phyloP scores from a whole-genome alignment of 1,140 invertebrate genomes.

The Drosophila busckii region DNA sequence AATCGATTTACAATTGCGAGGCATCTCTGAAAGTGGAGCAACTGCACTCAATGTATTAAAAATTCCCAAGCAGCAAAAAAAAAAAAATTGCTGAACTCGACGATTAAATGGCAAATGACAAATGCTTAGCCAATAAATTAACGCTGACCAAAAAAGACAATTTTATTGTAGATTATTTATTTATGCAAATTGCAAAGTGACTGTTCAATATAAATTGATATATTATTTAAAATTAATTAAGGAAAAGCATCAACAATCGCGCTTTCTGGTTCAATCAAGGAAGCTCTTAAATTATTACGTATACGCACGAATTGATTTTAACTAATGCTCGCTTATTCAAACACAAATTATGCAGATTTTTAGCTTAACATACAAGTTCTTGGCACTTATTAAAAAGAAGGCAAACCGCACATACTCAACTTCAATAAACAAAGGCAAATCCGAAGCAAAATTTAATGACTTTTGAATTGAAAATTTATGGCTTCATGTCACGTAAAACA shows the following conservation, averaged over 20 bases:
- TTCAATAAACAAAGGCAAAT: conserved; percentile 12
- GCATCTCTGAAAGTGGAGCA: conserved; percentile 63
- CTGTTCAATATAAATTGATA: too few relatives aligned
- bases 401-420: too few relatives aligned
- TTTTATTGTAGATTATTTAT: conserved; percentile 16
- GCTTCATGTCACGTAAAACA: conserved; percentile 11
- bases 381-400: too few relatives aligned
- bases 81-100: conserved; percentile 16
- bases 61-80: background rate
- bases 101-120: conserved; percentile 57
- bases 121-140: conserved; percentile 44
- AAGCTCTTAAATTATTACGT: too few relatives aligned
- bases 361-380: too few relatives aligned
- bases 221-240: too few relatives aligned
- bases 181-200: conserved; percentile 14
- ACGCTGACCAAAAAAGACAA: conserved; percentile 17
- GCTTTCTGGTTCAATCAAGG: too few relatives aligned
- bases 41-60: conserved; percentile 16
- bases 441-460: background rate
- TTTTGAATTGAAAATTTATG: conserved; percentile 13
- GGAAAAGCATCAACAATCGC: too few relatives aligned
- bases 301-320: too few relatives aligned
- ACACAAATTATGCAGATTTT: too few relatives aligned
- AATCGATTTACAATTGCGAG: conserved; percentile 59
- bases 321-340: too few relatives aligned